Conservation (phyloP, 2,797 vertebrate species). For the Chrysocyon brachyurus region DNA sequence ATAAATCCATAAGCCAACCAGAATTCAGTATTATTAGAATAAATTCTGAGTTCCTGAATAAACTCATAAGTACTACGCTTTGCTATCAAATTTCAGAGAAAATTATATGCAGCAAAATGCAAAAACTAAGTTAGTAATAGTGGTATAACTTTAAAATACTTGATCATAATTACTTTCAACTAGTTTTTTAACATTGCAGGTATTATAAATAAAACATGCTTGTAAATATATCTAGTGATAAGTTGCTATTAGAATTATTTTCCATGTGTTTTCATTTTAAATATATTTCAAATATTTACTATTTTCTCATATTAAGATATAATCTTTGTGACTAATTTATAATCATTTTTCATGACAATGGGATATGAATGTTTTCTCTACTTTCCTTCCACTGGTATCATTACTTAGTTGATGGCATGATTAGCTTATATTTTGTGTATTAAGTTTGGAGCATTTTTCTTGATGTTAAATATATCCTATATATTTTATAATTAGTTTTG, state of each 20-base stretch:
- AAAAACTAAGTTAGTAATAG: background rate
- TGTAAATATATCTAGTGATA: background rate
- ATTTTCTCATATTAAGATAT: background rate
- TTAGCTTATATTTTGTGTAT: constrained; percentile 29
- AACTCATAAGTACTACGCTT: background rate
- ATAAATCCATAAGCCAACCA: background rate
- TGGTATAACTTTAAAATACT: background rate
- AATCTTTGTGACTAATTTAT: background rate
- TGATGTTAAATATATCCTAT: background rate
- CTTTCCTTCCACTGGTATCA: background rate
- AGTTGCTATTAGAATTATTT: constrained; percentile 50
- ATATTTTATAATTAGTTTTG: constrained; percentile 19
- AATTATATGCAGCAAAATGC: background rate
- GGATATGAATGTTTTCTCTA: background rate
- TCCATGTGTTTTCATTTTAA: constrained; percentile 43
- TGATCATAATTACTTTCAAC: constrained; percentile 43
- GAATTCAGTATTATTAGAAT: background rate
- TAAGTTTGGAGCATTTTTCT: constrained; percentile 35
- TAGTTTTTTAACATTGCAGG: background rate
- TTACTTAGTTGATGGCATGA: background rate
- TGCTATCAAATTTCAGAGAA: constrained; percentile 46
- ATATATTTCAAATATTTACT: constrained; percentile 16
- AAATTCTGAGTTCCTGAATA: background rate
- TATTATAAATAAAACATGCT: constrained; percentile 33
- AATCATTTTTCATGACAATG: background rate